Conservation (phyloP, 1,140 invertebrate species). For the Drosophila lini region DNA sequence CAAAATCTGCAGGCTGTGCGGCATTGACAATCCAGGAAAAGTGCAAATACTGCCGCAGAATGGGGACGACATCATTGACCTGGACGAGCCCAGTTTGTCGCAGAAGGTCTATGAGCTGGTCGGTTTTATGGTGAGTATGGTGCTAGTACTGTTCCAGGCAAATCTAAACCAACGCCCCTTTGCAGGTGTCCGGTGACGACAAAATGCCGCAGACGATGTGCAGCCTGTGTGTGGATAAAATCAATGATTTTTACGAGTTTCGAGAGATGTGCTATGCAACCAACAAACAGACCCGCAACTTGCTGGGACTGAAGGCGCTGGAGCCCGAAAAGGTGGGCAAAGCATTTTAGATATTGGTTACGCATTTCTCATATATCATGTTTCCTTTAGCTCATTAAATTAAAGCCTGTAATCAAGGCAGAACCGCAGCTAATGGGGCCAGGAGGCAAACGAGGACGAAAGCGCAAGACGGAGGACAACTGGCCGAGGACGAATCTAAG, state of each 20-base stretch:
- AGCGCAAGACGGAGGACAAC: conserved; percentile 51
- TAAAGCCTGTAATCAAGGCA: conserved; percentile 51
- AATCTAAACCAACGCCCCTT: conserved; percentile 16
- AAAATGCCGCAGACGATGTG: conserved; percentile 87
- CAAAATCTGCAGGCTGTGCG: conserved; percentile 83
- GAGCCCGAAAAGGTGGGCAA: conserved; percentile 56
- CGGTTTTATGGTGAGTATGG: conserved; percentile 63
- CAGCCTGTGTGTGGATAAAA: conserved; percentile 86
- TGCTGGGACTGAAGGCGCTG: conserved; percentile 83
- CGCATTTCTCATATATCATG: background rate
- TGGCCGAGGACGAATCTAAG: conserved; percentile 17
- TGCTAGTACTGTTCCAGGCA: fast-evolving
- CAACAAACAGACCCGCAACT: conserved; percentile 85
- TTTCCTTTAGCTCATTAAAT: conserved; percentile 34
- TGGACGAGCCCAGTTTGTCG: conserved; percentile 70
- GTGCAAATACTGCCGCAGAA: conserved; percentile 57
- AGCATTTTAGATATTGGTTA: background rate
- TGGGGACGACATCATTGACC: conserved; percentile 49
- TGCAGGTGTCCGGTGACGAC: conserved; percentile 85
- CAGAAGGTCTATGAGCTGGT: conserved; percentile 74
- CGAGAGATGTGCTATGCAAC: conserved; percentile 86
- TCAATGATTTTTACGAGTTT: conserved; percentile 87
- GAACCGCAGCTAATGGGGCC: conserved; percentile 17
- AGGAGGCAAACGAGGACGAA: conserved; percentile 46
- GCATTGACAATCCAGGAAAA: conserved; percentile 81